phyloP scores from a whole-genome alignment of 2,113 vertebrate species.

The Brachirus orientalis region DNA sequence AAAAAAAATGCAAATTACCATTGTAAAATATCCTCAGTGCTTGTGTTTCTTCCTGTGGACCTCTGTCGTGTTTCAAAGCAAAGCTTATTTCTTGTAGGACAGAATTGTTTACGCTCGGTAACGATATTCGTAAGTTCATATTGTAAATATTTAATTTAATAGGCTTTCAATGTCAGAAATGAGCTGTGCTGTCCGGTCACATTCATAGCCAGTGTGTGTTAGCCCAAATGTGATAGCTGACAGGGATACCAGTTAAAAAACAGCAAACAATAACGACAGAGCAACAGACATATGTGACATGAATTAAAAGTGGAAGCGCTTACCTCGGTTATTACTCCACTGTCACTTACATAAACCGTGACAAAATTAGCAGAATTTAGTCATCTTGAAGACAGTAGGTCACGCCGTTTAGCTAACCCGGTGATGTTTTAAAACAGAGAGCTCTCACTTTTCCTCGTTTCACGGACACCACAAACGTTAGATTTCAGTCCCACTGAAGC shows the following conservation, averaged over 20 bases:
- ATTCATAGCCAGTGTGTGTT: neutral
- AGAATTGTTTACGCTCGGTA: too few species aligned
- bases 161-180: too few species aligned
- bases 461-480: neutral
- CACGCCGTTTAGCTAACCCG: slow-evolving; percentile 31
- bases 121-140: too few species aligned
- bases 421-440: fast-evolving
- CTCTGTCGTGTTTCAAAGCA: too few species aligned
- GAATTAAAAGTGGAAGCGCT: neutral
- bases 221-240: neutral
- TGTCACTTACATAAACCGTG: neutral
- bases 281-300: neutral
- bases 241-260: neutral
- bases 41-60: too few species aligned
- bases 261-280: neutral
- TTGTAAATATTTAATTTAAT: too few species aligned
- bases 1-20: too few species aligned
- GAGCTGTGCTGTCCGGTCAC: too few species aligned
- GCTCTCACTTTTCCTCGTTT: slow-evolving; percentile 24
- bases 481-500: too few species aligned
- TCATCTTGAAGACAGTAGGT: slow-evolving; percentile 24
- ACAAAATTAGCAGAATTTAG: neutral
- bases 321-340: slow-evolving; percentile 25
- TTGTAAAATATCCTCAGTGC: too few species aligned
- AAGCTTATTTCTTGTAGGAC: too few species aligned